Percentiles rank a stretch among this genome's conserved stretches.
phyloP scores from a whole-genome alignment of 1,140 invertebrate genomes.

The Cardiocondyla obscurior region DNA sequence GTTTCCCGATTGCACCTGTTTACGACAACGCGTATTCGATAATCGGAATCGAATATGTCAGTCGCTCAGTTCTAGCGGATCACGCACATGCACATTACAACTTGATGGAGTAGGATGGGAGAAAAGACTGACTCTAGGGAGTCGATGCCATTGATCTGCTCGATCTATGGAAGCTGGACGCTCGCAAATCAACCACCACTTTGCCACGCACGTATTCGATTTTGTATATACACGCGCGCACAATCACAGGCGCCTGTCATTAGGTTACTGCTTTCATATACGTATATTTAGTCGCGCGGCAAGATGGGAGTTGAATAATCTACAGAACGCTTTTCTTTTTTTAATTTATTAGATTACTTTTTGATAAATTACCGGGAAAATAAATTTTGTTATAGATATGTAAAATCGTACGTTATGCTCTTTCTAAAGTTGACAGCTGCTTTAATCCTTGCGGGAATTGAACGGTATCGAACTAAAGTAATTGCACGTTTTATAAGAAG shows the following conservation, averaged over 20 bases:
- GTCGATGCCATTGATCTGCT: conserved; percentile 70
- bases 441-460: neutral
- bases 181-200: conserved; percentile 76
- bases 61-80: conserved; percentile 47
- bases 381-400: neutral
- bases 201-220: conserved; percentile 42
- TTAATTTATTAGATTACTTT: neutral
- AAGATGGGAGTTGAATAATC: neutral
- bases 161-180: conserved; percentile 77
- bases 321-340: neutral
- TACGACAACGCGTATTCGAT: conserved; percentile 43
- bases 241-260: conserved; percentile 12
- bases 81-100: conserved; percentile 66
- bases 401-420: neutral
- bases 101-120: conserved; percentile 70
- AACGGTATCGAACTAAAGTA: neutral
- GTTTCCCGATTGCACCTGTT: conserved; percentile 46
- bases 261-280: conserved; percentile 6
- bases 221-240: conserved; percentile 40
- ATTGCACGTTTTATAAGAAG: neutral
- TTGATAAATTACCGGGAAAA: neutral
- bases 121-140: conserved; percentile 78
- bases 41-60: conserved; percentile 60
- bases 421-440: neutral
- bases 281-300: neutral